Conservation (phyloP, 2,797 vertebrate species). For the Anniella stebbinsi region DNA sequence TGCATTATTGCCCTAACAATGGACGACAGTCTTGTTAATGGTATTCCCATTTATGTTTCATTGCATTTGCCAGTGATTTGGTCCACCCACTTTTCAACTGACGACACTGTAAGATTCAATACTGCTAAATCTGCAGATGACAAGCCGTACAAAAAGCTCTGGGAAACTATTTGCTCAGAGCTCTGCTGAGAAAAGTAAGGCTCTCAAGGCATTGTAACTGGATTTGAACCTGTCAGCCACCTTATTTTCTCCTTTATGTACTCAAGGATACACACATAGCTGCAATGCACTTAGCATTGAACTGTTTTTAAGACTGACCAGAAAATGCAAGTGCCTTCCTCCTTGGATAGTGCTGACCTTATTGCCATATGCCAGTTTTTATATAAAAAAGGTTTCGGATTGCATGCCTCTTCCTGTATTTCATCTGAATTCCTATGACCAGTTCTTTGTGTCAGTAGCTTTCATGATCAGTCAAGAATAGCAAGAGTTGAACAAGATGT, state of each 20-base stretch:
- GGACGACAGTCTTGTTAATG: background rate
- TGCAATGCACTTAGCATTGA: background rate
- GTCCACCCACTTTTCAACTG: constrained; percentile 22
- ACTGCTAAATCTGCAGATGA: constrained; percentile 29
- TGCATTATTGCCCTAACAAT: background rate
- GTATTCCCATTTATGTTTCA: constrained; percentile 41
- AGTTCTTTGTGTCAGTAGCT: background rate
- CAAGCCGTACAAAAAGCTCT: background rate
- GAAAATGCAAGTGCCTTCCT: background rate
- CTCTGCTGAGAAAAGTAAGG: background rate
- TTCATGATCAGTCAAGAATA: background rate
- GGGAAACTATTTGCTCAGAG: constrained; percentile 10
- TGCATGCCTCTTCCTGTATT: background rate
- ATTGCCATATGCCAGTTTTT: background rate
- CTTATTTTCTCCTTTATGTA: background rate
- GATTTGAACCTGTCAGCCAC: background rate
- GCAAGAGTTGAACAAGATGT: background rate
- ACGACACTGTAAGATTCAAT: constrained; percentile 30
- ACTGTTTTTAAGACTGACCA: background rate
- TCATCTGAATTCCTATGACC: background rate
- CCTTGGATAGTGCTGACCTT: background rate
- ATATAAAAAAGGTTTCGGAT: background rate
- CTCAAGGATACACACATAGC: background rate
- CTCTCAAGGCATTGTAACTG: background rate
- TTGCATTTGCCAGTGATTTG: constrained; percentile 38